phyloP scores from a whole-genome alignment of 2,888 invertebrate species.

The Habrosyne pyritoides region DNA sequence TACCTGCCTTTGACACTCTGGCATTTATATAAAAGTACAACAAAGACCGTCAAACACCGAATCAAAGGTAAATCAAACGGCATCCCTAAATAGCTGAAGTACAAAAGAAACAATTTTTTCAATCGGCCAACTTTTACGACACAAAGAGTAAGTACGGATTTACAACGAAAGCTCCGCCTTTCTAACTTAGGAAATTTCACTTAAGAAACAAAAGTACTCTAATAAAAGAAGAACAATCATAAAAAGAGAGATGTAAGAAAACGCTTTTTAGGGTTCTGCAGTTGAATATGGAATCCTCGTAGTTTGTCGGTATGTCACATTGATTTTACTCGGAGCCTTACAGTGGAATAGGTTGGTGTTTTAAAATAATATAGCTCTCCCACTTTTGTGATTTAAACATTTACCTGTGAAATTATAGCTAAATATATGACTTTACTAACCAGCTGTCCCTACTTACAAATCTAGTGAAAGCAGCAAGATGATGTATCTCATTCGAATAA shows the following conservation, averaged over 20 bases:
- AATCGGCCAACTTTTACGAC: slow-evolving; percentile 76
- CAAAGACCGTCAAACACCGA: slow-evolving; percentile 14
- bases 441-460: too few relatives aligned
- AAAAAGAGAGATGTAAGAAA: slow-evolving; percentile 73
- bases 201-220: slow-evolving; percentile 81
- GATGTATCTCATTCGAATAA: too few relatives aligned
- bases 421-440: too few relatives aligned
- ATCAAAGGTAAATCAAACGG: slow-evolving; percentile 35
- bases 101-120: slow-evolving; percentile 68
- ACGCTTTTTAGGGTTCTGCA: slow-evolving; percentile 44
- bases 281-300: too few relatives aligned
- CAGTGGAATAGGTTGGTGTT: too few relatives aligned
- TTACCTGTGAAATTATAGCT: too few relatives aligned
- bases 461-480: too few relatives aligned
- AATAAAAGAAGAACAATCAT: slow-evolving; percentile 83
- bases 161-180: slow-evolving; percentile 72
- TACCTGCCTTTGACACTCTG: not conserved
- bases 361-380: too few relatives aligned
- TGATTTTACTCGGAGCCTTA: too few relatives aligned
- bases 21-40: not conserved
- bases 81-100: slow-evolving; percentile 23
- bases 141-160: slow-evolving; percentile 77
- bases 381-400: too few relatives aligned
- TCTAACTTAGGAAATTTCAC: slow-evolving; percentile 79
- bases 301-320: too few relatives aligned